phyloP scores from a whole-genome alignment of 2,888 invertebrate genomes.

The Polietes domitor region DNA sequence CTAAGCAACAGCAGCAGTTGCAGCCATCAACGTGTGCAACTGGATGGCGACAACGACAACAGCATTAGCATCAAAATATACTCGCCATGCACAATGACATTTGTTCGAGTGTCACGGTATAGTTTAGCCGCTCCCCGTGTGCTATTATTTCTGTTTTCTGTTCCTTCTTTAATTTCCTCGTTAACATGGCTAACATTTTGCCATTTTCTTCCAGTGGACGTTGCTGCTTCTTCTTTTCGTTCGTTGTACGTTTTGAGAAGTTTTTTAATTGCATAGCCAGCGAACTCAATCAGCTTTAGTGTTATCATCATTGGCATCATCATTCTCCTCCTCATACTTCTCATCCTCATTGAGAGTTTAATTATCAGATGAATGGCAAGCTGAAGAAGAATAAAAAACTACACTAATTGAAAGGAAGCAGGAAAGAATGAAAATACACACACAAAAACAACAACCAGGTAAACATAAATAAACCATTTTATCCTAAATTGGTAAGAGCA shows the following conservation, averaged over 20 bases:
- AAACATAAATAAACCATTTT: constrained; percentile 22
- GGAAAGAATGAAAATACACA: background rate
- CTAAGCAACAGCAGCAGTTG: background rate
- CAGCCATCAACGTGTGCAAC: background rate
- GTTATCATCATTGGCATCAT: constrained; percentile 7
- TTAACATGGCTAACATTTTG: background rate
- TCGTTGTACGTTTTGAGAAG: constrained; percentile 40
- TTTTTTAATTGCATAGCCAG: constrained; percentile 45
- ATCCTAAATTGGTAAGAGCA: constrained; percentile 1
- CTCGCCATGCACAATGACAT: background rate
- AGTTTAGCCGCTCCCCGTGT: background rate
- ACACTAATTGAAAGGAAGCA: constrained; percentile 12
- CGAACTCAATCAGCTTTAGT: constrained; percentile 31
- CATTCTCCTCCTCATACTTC: background rate
- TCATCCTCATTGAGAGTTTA: constrained; percentile 10
- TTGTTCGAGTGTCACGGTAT: background rate
- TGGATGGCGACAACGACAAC: constrained; percentile 22
- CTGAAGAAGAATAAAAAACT: background rate
- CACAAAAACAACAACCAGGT: background rate
- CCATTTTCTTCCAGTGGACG: background rate
- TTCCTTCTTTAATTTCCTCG: constrained; percentile 9
- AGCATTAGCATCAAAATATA: background rate
- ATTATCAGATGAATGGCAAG: constrained; percentile 26
- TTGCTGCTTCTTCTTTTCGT: background rate
- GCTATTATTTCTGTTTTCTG: background rate